These are phyloP conservation scores for Mobula birostris DNA, from an alignment of 2,113 vertebrate genomes.

Conservation along the genomic window DNA sequence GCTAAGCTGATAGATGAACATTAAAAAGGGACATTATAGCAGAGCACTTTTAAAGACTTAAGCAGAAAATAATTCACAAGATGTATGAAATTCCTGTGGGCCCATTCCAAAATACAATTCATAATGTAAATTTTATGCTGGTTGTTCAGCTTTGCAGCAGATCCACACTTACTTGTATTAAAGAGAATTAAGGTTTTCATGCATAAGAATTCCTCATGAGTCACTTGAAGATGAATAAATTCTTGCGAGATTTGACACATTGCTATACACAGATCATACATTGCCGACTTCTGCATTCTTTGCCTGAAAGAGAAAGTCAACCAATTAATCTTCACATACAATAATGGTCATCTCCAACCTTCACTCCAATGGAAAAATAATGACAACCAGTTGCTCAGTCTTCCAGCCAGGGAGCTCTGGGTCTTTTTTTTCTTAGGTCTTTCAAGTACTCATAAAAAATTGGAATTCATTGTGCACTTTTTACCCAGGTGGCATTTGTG, in stretches of 20 bases:
- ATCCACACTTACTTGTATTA: slow-evolving; percentile 75
- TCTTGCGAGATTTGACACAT: slow-evolving; percentile 95
- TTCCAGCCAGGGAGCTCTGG: background rate
- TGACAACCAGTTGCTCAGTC: background rate
- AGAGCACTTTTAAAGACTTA: background rate
- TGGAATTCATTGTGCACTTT: too few relatives aligned
- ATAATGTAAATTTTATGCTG: background rate
- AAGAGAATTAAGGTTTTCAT: slow-evolving; percentile 95
- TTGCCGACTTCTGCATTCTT: slow-evolving; percentile 83
- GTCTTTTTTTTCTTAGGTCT: background rate
- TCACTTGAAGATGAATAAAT: slow-evolving; percentile 85
- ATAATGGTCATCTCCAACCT: background rate
- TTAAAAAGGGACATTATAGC: background rate
- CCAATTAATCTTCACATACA: background rate
- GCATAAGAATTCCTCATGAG: slow-evolving; percentile 88
- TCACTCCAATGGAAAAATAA: background rate
- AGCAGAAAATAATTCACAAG: background rate
- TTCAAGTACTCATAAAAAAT: background rate
- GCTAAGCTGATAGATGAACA: background rate
- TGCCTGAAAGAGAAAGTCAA: slow-evolving; percentile 60
- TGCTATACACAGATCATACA: slow-evolving; percentile 85
- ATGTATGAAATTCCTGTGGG: background rate
- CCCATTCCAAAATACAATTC: background rate
- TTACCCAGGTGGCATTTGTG: background rate
- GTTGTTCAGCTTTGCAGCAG: background rate